Base-by-base conservation (phyloP, 1,140 invertebrate species). In the Thaumetopoea pityocampa region DNA sequence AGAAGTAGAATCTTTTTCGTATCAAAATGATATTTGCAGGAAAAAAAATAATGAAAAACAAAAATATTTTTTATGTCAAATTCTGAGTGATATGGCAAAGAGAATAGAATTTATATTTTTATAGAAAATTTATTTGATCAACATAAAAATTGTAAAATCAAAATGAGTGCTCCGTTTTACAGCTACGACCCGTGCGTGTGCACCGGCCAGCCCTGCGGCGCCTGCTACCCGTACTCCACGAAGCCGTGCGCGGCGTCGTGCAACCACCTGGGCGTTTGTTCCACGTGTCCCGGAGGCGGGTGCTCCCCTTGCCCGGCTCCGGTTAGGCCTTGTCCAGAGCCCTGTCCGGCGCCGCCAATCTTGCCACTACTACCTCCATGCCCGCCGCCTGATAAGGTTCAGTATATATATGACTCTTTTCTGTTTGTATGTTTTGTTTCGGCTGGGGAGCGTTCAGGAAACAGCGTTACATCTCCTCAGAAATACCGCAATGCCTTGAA, bases 111-210 rank as follows among this genome's bases (percentile, higher is more conserved):
- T n/a, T 8, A 16, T 27, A 41, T 46, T 36, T 24, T 18, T 30
- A 16, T 9, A 45, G 32, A 37, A 29, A 34, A 22, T 22, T 42
- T 16, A 22, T 22, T 27, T 8, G 36, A 37, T 33, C 62, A 54
- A 67, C 7, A 40, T 40, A 40, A 65, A 57, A 56, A 45, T 26
- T 26, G 27, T 44, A 62, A 59, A 60, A 54, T 16, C 10, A 64
- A 67, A 67, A 76, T 76, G 71, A 72, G 67, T 58, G 71, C 71
- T 45, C 60, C 65, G 6, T 80, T 77, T 32, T 80, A 80, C 36
- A 79, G 70, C 43, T 77, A 51, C 18, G 74, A 79, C 19, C 77
- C 77, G 4, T 81, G 74, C 44, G 74, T 79, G 0, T 68, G 67
- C 23, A 61, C 61, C 0, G 77, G 74, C 0, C 9, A 48, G 33